Base-by-base conservation (phyloP, 2,113 vertebrate genomes). In the Perccottus glenii region DNA sequence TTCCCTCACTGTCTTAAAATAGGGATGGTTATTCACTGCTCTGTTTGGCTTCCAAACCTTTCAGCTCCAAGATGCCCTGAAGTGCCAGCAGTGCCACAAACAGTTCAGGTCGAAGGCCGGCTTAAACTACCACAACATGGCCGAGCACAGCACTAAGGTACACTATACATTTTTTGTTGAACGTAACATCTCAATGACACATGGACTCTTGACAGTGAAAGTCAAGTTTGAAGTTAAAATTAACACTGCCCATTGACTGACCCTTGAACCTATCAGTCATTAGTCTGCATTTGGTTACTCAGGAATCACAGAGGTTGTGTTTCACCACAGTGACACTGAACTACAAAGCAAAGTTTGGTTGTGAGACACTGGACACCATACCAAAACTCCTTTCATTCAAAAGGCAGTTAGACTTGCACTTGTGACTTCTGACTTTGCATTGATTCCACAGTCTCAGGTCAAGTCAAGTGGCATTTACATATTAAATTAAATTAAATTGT, bases 71-170 rank as follows among this genome's bases (percentile, higher is more conserved):
- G 96, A 99, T 16, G 96, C 96, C 14, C 92, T 98, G 87, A 96
- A 95, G 89, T 99, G 97, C 91, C 95, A 97, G 73, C 95, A 96
- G 86, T 99, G 97, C 87, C 93, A 94, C 76, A 99, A 99, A 80
- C 96, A 99, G 85, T 98, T 98, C 92, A 95, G 97, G 80, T 99
- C 97, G 70, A 98, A 98, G 89, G 96, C 96, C 0, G 96, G 96
- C n/a, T 93, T 98, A 85, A 98, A 98, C 91, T 99, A 98, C 89
- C 97, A 99, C 90, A 95, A 92, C 71, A 96, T 98, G 96, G 94
- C 96, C 0, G 96, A 98, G 58, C 97, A 99, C 61, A 93, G 90
- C 70, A 93, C 93, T 87, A 97, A 98, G 95, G 96, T 98, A 93
- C 9, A 14, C 47, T 3, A 47, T 40, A 6, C 44, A 32, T 16